Evolutionary conservation across 2,113 vertebrate species (phyloP), one percentile per base, ranked within the genome.

Genomic region (Megatriorchis doriae): DNA sequence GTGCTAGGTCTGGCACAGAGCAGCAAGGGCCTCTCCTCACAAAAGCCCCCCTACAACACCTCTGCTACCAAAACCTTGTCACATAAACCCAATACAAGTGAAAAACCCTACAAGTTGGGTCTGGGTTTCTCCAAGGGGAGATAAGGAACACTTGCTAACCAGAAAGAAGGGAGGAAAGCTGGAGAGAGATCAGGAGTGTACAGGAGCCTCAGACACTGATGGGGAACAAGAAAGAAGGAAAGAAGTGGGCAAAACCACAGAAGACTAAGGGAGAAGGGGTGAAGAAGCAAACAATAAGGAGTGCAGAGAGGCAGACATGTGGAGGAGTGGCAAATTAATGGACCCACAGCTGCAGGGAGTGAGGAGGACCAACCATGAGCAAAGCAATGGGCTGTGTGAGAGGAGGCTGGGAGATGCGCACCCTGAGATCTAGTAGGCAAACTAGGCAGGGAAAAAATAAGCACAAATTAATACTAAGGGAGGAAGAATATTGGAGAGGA

Each of bases 371-470:
- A 6, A 25, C 50, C 22, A n/a, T 42, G 13, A 74, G 18, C 29
- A 90, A 61, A 82, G 67, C 27, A 83, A 34, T 48, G 21, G 26
- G 10, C 21, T 86, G 3, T 53, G 40, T 0, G 0, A 56, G 42
- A 66, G 9, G 2, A 68, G 25, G 4, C 32, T 81, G 52, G 13
- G 43, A 78, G 50, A 27, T 23, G 9, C 0, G 0, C 22, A 42
- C 11, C 4, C 15, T 86, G 72, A 40, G 6, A n/a, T 65, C 40
- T 77, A 15, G 26, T 67, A 36, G 5, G 11, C 20, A 70, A 81
- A 38, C 2, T 56, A 81, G 61, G 13, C 4, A 77, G 40, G 40
- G 16, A 23, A 88, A 86, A 75, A 20, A 5, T 31, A 71, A 31
- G 13, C 63, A 73, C 10, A 65, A n/a, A 61, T 47, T 42, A 65